Evolutionary conservation across 2,113 vertebrate species (phyloP), one percentile per base, ranked within the genome.

Genomic region (Solenodon paradoxus): DNA sequence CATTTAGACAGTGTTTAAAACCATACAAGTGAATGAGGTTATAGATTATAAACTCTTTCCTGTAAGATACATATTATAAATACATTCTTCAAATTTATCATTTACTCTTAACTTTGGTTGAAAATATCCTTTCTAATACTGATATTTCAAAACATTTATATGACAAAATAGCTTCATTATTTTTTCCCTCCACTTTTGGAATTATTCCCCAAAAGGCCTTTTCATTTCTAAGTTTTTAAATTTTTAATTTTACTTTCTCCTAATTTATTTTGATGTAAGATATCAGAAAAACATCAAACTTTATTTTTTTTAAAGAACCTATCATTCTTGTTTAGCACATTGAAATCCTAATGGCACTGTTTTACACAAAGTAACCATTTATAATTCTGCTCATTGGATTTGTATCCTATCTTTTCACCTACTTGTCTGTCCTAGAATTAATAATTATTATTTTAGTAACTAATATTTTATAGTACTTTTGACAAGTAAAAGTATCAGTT

Each of bases 1-100:
- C 92, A 97, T 91, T 96, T 97, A 69, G 49, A 45, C 95, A 90
- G 63, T 88, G 91, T 94, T 96, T 95, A 92, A 90, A 84, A 35
- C 32, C 68, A 32, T 77, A 72, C 61, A 35, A 72, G 45, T 55
- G 7, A 32, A 32, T 93, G 78, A 92, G 11, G 86, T 74, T 69
- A 78, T 69, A 45, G 22, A 8, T 49, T 78, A 69, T 72, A 85
- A 88, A 90, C 80, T 90, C 45, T 94, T 96, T 74, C 38, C 13
- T 87, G 0, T 69, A 68, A 74, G 51, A 66, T 72, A 49, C 26
- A 49, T 72, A 3, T 71, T 92, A 32, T 17, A 78, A 47, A 30
- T 82, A 38, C 42, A 38, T 49, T 53, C 38, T 80, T 85, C 30
- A 93, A 30, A 19, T 42, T 90, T 64, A 71, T 92, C 45, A 71